Evolutionary conservation across 2,797 vertebrate genomes (phyloP).

Genomic region (Cirrhinus mrigala): DNA sequence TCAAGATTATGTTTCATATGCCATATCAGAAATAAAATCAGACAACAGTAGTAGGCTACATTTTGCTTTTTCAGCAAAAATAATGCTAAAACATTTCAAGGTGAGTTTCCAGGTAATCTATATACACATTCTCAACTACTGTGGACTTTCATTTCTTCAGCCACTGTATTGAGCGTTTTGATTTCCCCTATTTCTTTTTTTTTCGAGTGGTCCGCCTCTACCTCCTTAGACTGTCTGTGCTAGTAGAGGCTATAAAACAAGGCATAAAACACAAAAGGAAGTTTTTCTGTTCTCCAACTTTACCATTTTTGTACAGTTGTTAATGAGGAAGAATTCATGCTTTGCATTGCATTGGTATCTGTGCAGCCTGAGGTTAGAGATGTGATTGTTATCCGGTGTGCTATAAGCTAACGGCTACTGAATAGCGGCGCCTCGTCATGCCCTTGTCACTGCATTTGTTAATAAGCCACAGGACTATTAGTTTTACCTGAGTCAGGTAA

Average conservation of each 20-base stretch:
- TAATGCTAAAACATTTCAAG: not conserved
- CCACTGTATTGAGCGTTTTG: not conserved
- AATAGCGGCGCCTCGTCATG: conserved; percentile 83
- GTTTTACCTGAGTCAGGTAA: conserved; percentile 91
- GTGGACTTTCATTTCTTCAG: not conserved
- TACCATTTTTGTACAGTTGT: not conserved
- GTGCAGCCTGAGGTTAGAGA: not conserved
- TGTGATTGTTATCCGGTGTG: not conserved
- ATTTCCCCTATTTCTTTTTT: not conserved
- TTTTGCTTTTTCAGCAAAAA: conserved; percentile 7
- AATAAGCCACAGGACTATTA: conserved; percentile 84
- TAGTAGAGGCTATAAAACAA: not conserved
- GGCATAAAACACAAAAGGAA: not conserved
- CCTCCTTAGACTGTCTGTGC: not conserved
- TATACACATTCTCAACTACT: not conserved
- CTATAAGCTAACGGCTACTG: conserved; percentile 68
- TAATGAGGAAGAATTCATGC: not conserved
- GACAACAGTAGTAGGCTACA: not conserved
- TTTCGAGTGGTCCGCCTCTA: not conserved
- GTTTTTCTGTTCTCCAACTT: not conserved
- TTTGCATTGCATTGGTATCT: not conserved
- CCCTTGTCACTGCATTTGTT: conserved; percentile 83
- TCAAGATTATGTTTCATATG: conserved; percentile 13
- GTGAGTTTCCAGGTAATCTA: not conserved
- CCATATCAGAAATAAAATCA: not conserved